A percentile compares a stretch with the other conserved stretches of the same genome.
phyloP scores from a whole-genome alignment of 2,888 invertebrate species.

The Pherbina coryleti region DNA sequence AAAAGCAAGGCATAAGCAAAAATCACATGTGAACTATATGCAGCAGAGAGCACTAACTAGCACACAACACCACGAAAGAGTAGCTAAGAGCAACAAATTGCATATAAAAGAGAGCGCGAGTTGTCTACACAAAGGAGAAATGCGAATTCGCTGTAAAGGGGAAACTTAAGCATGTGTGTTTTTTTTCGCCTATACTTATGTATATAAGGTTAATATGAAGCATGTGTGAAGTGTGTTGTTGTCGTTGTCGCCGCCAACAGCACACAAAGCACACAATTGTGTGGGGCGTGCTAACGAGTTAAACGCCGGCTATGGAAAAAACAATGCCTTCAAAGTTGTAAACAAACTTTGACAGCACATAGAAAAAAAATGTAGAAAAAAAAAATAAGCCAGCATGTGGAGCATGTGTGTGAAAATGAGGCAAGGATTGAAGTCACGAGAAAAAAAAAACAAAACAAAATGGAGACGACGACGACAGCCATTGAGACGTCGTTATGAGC shows the following conservation, averaged over 20 bases:
- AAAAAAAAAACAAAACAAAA: conserved; percentile 36
- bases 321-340: conserved; percentile 24
- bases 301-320: conserved; percentile 40
- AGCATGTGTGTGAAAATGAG: not conserved
- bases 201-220: not conserved
- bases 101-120: not conserved
- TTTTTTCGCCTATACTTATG: not conserved
- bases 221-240: no score
- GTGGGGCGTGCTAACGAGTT: conserved; percentile 47
- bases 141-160: conserved; percentile 17
- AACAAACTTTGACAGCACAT: conserved; percentile 34
- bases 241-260: not conserved
- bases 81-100: conserved; percentile 22
- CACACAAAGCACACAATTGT: conserved; percentile 2
- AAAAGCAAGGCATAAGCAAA: not conserved
- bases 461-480: conserved; percentile 50
- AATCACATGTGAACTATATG: not conserved
- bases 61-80: not conserved
- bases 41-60: not conserved
- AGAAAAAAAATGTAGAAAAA: conserved; percentile 20
- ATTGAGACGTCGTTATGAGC: conserved; percentile 57
- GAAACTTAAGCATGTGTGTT: conserved; percentile 6
- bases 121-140: not conserved
- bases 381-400: not conserved
- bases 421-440: not conserved